Percentiles rank a stretch among this genome's conserved stretches.
Conservation (phyloP, 2,888 invertebrate species). For the Sepioteuthis lessoniana region DNA sequence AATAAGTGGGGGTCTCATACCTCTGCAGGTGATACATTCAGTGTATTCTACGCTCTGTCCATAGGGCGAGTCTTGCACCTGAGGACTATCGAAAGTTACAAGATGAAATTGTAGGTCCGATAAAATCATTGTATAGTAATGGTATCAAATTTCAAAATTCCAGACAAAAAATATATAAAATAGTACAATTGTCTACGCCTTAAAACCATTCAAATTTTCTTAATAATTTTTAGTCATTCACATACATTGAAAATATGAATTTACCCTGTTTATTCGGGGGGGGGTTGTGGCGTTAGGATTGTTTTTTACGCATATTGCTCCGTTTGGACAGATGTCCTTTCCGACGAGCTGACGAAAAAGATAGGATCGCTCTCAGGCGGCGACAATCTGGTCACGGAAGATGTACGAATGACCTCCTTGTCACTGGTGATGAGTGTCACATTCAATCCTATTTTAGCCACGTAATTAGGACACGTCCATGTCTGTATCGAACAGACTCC, state of each 20-base stretch:
- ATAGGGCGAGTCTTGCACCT: no score
- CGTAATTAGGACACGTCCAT: neutral
- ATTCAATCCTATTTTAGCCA: neutral
- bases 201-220: neutral
- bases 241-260: neutral
- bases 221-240: neutral
- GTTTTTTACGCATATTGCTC: neutral
- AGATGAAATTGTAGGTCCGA: no score
- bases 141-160: neutral
- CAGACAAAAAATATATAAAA: neutral
- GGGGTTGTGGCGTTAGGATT: no score
- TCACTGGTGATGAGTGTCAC: neutral
- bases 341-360: neutral
- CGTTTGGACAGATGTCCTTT: neutral
- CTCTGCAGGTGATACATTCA: no score
- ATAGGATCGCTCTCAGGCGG: neutral
- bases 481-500: neutral
- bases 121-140: no score
- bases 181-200: neutral
- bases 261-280: neutral
- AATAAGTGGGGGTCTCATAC: neutral
- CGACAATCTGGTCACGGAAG: constrained; percentile 23
- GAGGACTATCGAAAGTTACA: no score
- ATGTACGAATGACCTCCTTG: constrained; percentile 21
- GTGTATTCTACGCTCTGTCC: no score